Conservation (phyloP, 2,113 vertebrate genomes). For the Nesogale talazaci region DNA sequence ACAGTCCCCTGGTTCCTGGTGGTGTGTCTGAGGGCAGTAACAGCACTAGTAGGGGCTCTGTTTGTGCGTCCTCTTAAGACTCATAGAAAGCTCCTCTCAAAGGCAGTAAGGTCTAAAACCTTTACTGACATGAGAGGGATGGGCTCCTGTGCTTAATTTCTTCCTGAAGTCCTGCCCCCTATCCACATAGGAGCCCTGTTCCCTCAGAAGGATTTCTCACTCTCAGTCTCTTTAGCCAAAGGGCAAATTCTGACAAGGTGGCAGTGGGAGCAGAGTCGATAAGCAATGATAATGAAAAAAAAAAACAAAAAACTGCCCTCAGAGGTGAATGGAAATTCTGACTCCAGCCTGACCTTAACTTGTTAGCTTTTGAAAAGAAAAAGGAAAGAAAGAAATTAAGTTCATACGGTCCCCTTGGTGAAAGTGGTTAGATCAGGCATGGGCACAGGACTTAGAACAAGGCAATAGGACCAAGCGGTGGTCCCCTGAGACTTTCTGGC, state of each 20-base stretch:
- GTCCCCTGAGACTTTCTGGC: background rate
- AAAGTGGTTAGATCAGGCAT: background rate
- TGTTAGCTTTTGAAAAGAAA: conserved; percentile 36
- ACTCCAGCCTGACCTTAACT: background rate
- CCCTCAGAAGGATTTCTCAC: conserved; percentile 30
- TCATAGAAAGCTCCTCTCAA: background rate
- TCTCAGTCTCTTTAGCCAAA: conserved; percentile 35
- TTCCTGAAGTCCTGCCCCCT: background rate
- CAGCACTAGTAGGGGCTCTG: background rate
- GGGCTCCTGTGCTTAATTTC: background rate
- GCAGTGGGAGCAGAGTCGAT: background rate
- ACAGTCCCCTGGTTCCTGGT: background rate
- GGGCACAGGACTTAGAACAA: background rate
- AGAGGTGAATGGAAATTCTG: background rate
- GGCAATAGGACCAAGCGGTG: background rate
- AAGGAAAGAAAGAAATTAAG: too few relatives aligned
- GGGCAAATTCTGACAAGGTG: conserved; percentile 50
- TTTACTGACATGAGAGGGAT: background rate
- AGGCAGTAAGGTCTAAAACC: background rate
- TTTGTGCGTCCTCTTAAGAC: background rate
- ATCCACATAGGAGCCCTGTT: background rate
- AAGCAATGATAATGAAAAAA: background rate
- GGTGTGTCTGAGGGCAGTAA: background rate
- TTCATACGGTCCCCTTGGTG: background rate
- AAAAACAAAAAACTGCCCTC: background rate